Conservation (phyloP, 1,140 invertebrate species). For the Odontomachus brunneus region DNA sequence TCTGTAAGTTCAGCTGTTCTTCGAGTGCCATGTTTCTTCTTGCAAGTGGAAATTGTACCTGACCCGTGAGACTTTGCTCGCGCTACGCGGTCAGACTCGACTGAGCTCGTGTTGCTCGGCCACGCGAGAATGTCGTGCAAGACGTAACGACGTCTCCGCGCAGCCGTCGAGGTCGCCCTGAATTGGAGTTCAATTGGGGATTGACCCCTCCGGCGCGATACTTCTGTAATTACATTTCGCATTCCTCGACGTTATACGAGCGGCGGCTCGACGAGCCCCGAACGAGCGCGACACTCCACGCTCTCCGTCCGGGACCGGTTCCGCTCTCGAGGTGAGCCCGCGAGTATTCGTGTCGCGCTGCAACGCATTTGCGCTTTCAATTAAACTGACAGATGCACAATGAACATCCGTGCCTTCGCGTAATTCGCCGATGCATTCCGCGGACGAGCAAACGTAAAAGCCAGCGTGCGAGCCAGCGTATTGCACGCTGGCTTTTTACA, state of each 20-base stretch:
- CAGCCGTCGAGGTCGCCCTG: constrained; percentile 49
- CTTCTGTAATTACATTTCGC: constrained; percentile 76
- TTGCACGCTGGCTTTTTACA: too few relatives aligned
- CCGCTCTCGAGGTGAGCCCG: constrained; percentile 24
- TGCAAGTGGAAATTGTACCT: constrained; percentile 17
- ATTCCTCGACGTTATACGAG: constrained; percentile 74
- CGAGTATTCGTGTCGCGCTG: constrained; percentile 39
- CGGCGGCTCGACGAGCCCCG: constrained; percentile 63
- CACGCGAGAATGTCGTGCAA: background rate
- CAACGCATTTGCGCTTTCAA: constrained; percentile 40
- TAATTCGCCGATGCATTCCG: background rate
- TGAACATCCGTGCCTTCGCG: constrained; percentile 15
- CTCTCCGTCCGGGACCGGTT: constrained; percentile 61
- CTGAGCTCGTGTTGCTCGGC: constrained; percentile 64
- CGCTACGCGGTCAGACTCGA: constrained; percentile 34
- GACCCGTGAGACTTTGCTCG: background rate
- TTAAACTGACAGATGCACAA: constrained; percentile 42
- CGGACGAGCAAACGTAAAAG: constrained; percentile 5
- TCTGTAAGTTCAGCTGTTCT: background rate
- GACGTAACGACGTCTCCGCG: constrained; percentile 31
- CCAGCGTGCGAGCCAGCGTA: too few relatives aligned
- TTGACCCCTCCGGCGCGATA: constrained; percentile 74
- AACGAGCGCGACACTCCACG: constrained; percentile 68
- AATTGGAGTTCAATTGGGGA: constrained; percentile 76
- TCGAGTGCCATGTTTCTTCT: constrained; percentile 19